Evolutionary conservation across 2,888 invertebrate species (phyloP), one percentile per base, ranked within the genome.

Genomic region (Copidosoma aretas): DNA sequence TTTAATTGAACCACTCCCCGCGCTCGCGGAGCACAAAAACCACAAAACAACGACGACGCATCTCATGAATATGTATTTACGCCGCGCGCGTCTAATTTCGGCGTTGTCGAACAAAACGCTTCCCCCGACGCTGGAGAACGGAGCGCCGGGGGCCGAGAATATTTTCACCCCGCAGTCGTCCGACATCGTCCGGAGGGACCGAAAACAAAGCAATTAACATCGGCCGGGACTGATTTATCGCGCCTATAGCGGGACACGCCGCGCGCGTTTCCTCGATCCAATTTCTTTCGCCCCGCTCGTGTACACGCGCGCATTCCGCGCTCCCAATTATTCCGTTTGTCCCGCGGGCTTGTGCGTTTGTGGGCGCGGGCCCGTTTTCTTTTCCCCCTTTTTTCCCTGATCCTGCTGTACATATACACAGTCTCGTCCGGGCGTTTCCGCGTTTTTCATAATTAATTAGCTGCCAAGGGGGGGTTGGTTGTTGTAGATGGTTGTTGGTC

Each of bases 151-250:
- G 1, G 14, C 12, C n/a, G 8, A 19, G 58, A 65, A 65, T 54
- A 41, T 62, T 59, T 70, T 59, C 54, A 62, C 62, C 59, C 54
- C 57, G 32, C 39, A 52, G 57, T 52, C 60, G 32, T 54, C 25
- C 17, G 4, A 19, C 15, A 41, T 32, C 32, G 74, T 74, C 73
- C 73, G 63, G 70, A 56, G 41, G 73, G 74, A 70, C 72, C 60
- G 63, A 54, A 3, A 15, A 43, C 53, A 43, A 46, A 17, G 43
- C 75, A 79, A 80, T 80, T 76, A 79, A 78, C 76, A 79, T 78
- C 75, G 76, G 12, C 74, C 70, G 64, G 67, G 62, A 64, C 71
- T 76, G 78, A 80, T 78, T 79, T 77, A 76, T 76, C 60, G 73
- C 51, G 64, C 72, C 75, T 73, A 77, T 75, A 71, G 72, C 74